phyloP scores from a whole-genome alignment of 2,113 vertebrate species.

The Isurus oxyrinchus region DNA sequence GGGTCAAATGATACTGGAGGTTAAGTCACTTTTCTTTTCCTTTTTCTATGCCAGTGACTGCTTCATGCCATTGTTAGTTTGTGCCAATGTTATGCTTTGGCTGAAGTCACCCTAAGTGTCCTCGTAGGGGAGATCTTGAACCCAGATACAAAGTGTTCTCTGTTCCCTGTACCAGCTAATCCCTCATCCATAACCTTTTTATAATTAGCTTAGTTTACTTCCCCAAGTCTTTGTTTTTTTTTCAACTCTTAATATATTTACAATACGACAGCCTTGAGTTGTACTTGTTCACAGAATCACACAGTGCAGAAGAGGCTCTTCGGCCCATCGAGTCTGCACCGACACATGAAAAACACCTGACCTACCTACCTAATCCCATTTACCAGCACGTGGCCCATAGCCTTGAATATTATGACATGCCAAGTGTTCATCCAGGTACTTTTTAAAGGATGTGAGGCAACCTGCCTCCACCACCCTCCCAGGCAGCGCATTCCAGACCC shows the following conservation, averaged over 20 bases:
- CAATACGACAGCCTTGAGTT: not conserved
- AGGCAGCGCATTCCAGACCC: too few relatives aligned
- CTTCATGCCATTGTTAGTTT: too few relatives aligned
- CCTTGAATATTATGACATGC: too few relatives aligned
- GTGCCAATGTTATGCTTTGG: not conserved
- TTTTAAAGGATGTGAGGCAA: too few relatives aligned
- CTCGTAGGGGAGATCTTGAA: not conserved
- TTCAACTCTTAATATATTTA: not conserved
- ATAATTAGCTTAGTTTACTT: not conserved
- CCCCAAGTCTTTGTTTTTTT: not conserved
- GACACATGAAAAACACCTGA: too few relatives aligned
- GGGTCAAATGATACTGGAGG: not conserved
- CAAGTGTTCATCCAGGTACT: too few relatives aligned
- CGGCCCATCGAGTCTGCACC: too few relatives aligned
- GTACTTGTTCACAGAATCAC: too few relatives aligned
- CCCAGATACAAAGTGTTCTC: not conserved
- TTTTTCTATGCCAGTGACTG: not conserved
- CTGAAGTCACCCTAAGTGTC: not conserved
- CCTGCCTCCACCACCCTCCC: too few relatives aligned
- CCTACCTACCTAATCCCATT: too few relatives aligned
- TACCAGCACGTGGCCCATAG: too few relatives aligned
- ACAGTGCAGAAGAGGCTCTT: too few relatives aligned
- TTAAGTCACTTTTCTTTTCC: not conserved
- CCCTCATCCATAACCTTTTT: not conserved
- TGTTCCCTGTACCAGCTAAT: not conserved